Evolutionary conservation across 35 echinoderm and acorn worm species (phyloP), one percentile per base, ranked within the genome.

Genomic region (Holothuria glaberrima): DNA sequence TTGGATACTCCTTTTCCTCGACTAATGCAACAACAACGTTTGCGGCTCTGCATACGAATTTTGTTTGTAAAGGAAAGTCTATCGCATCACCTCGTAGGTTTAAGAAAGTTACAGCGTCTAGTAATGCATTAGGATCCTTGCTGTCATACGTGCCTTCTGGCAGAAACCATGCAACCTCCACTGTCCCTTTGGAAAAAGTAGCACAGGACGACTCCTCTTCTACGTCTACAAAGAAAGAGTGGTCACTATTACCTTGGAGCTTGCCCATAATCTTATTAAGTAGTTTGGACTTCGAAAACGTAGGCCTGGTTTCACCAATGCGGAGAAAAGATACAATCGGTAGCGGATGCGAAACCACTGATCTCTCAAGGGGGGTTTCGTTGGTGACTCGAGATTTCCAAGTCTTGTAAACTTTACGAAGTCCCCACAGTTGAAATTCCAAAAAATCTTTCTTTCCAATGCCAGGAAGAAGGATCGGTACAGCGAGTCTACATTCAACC

Each of bases 221-320:
- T n/a, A 27, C 24, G 28, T 86, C 83, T 17, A 68, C 60, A 28
- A 86, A 86, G 35, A 41, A 86, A 32, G 83, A 28, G 22, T 86
- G 83, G 21, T 86, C 83, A 45, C 44, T 86, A 59, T 69, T 86
- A 36, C 83, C 83, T n/a, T n/a, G n/a, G n/a, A n/a, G n/a, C n/a
- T n/a, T n/a, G n/a, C n/a, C n/a, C n/a, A n/a, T n/a, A n/a, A 86
- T 24, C 48, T 86, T 86, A 31, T 86, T 86, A 5, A 86, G 27
- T 16, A 86, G 16, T 28, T 86, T 86, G 1, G 83, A 86, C 31
- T 86, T 86, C 10, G 83, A 86, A 36, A 86, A 36, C 6, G 32
- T 0, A 6, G n/a, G n/a, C n/a, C n/a, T n/a, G n/a, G 16, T 1
- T 41, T 41, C 5, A 21, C 83, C 83, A 67, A 86, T 26, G 6